phyloP scores from a whole-genome alignment of 2,797 vertebrate genomes.

The Pantherophis alleghaniensis region DNA sequence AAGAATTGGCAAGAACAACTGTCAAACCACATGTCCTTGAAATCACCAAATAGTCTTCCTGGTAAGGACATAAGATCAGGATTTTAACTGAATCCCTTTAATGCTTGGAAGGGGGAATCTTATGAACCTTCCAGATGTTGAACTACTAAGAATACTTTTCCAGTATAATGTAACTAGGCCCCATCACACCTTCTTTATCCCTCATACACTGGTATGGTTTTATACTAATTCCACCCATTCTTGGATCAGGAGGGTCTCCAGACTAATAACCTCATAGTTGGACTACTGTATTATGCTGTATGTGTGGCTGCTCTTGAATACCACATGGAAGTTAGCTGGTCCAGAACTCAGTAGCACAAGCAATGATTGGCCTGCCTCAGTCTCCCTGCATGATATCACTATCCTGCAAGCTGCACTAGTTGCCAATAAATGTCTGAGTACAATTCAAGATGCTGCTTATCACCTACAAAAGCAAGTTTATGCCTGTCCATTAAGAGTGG shows the following conservation, averaged over 20 bases:
- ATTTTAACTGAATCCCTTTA: background rate
- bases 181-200: background rate
- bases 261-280: background rate
- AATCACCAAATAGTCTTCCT: background rate
- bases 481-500: background rate
- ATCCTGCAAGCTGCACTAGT: background rate
- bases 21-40: background rate
- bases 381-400: background rate
- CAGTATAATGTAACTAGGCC: background rate
- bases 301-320: background rate
- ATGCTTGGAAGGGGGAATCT: background rate
- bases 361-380: background rate
- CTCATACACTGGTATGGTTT: background rate
- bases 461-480: background rate
- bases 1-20: background rate
- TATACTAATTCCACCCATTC: background rate
- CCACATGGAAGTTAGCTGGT: background rate
- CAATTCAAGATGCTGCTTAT: background rate
- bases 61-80: background rate
- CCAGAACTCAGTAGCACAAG: background rate
- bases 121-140: background rate
- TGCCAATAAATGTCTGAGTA: background rate
- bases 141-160: background rate
- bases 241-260: background rate
- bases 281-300: background rate